Evolutionary conservation across 2,797 vertebrate genomes (phyloP).

Genomic region (Catharus ustulatus): DNA sequence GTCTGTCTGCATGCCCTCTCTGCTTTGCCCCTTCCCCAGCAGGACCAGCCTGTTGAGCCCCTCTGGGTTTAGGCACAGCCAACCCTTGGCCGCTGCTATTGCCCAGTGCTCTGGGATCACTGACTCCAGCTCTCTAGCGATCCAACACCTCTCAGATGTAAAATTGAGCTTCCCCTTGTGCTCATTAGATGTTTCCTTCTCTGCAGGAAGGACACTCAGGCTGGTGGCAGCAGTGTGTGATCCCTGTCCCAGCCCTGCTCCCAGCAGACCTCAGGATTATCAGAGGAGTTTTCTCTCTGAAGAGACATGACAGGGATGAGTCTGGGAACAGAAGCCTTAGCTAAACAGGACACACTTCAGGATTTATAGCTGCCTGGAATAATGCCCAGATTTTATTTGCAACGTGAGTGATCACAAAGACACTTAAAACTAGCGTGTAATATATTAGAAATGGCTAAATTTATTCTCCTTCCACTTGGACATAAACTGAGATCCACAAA

Average conservation of each 20-base stretch:
- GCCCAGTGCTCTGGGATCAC: neutral
- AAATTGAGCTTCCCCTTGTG: neutral
- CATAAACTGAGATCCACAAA: neutral
- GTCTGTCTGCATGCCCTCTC: neutral
- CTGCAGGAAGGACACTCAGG: neutral
- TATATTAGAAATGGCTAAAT: neutral
- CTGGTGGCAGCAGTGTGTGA: no score
- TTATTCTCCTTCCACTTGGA: neutral
- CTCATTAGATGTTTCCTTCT: neutral
- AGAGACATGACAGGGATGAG: accelerated
- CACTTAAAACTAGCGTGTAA: neutral
- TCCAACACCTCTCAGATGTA: neutral
- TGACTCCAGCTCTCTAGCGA: neutral
- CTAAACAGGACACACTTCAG: neutral
- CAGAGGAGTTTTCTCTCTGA: neutral
- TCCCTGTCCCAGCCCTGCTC: neutral
- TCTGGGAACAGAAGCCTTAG: neutral
- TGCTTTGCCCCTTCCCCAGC: neutral
- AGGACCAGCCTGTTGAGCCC: neutral
- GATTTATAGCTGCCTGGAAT: neutral
- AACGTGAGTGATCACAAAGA: neutral
- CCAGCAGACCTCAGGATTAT: neutral
- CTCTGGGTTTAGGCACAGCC: neutral
- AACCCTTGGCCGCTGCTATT: neutral
- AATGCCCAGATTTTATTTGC: neutral